Base-by-base conservation (phyloP, 2,797 vertebrate genomes). In the Peromyscus eremicus region DNA sequence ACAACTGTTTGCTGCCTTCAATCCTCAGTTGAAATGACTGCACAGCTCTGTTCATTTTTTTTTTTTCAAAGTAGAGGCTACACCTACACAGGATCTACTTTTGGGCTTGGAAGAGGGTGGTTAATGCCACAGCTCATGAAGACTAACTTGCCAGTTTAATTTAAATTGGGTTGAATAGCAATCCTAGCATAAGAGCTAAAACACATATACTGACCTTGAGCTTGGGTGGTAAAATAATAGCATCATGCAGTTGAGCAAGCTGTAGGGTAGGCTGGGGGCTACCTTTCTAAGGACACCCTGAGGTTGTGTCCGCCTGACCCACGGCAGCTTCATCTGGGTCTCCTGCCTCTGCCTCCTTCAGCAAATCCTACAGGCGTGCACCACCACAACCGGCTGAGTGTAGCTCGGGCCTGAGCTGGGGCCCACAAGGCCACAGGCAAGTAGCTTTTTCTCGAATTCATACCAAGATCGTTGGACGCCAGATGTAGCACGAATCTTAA, bases 51-150 rank as follows among this genome's bases (percentile, higher is more conserved):
- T 85, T 96, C 11, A 49, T 46, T 49, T 34, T 93, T 97, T 97
- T 52, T 37, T 81, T 68, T 95, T 82, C 93, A 14, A 76, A 94
- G 86, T 57, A 23, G 92, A 90, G 77, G 55, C 81, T 80, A 75
- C 97, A 91, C 97, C 97, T 95, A 97, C 98, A 94, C 84, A 96
- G 75, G 37, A 96, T 95, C 98, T 91, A 90, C 97, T 98, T 97
- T 97, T 75, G 96, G 94, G 88, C 77, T 75, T 79, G 57, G 75
- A 94, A 96, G 96, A 96, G 90, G 97, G 94, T 86, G 96, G 97
- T 92, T 92, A 64, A 73, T 83, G 89, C 93, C 84, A 84, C 90
- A 60, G 77, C 87, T 94, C 88, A 80, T 17, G 80, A 66, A 93
- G 75, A 73, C 49, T 49, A 80, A 82, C 77, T 95, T 96, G 96